These are phyloP conservation scores for Eledona agricola DNA, from an alignment of 2,888 invertebrate genomes.

Conservation along the genomic window DNA sequence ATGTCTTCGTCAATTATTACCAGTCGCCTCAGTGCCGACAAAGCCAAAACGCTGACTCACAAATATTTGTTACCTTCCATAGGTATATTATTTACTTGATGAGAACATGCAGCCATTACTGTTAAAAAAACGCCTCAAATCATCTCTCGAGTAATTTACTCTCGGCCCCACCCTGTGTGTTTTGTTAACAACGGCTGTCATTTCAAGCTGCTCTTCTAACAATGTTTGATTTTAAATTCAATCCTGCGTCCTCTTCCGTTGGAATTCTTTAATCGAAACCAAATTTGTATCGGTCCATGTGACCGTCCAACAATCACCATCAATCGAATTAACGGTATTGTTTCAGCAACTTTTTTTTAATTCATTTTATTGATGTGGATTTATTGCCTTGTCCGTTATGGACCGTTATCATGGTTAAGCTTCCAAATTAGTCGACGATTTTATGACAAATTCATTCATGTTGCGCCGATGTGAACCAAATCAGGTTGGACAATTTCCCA, in stretches of 20 bases:
- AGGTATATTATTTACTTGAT: slow-evolving; percentile 15
- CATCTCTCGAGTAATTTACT: too few relatives aligned
- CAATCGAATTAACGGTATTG: too few relatives aligned
- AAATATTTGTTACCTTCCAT: slow-evolving; percentile 21
- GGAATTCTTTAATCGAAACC: too few relatives aligned
- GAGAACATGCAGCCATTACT: too few relatives aligned
- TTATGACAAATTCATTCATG: slow-evolving; percentile 12
- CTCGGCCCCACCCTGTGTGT: too few relatives aligned
- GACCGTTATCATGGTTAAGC: slow-evolving; percentile 1
- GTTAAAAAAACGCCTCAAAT: slow-evolving; percentile 6
- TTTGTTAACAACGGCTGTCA: too few relatives aligned
- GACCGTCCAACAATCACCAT: too few relatives aligned
- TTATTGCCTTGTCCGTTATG: slow-evolving; percentile 12
- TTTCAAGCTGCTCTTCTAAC: too few relatives aligned
- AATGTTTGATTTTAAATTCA: too few relatives aligned
- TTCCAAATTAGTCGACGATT: slow-evolving; percentile 4
- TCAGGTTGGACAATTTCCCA: slow-evolving; percentile 1
- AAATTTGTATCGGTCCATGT: too few relatives aligned
- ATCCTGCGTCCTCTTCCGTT: too few relatives aligned
- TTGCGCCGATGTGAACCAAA: neutral
- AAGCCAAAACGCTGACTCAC: slow-evolving; percentile 18
- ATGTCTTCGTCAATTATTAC: slow-evolving; percentile 12
- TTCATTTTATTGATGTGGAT: slow-evolving; percentile 6
- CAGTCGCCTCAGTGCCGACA: slow-evolving; percentile 11
- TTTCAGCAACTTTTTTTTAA: neutral